These are phyloP conservation scores for Rhabdornis inornatus DNA, from an alignment of 2,113 vertebrate genomes.

Conservation along the genomic window DNA sequence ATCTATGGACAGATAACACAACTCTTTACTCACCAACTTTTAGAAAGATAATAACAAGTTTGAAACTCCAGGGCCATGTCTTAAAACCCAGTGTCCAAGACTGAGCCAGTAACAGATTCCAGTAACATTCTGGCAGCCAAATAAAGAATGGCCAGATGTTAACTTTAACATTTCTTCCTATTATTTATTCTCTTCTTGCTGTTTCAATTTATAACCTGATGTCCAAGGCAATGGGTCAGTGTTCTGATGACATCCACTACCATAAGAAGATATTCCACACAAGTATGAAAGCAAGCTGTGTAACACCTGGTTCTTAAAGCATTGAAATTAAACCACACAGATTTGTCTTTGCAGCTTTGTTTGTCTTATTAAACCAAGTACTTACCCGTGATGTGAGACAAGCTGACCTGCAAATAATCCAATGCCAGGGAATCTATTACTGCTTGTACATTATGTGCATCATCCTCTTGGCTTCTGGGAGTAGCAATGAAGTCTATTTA, in stretches of 20 bases:
- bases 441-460: constrained; percentile 91
- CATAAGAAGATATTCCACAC: not conserved
- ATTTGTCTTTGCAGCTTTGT: not conserved
- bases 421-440: constrained; percentile 94
- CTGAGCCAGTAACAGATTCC: not conserved
- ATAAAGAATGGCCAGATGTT: not conserved
- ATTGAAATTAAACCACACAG: not conserved
- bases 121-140: not conserved
- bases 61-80: not conserved
- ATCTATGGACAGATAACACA: not conserved
- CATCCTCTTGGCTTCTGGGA: constrained; percentile 84
- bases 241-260: not conserved
- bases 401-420: constrained; percentile 96
- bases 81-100: not conserved
- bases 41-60: not conserved
- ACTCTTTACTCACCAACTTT: not conserved
- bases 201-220: not conserved
- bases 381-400: constrained; percentile 94
- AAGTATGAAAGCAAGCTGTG: not conserved
- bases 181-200: not conserved
- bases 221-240: not conserved
- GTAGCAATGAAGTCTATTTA: constrained; percentile 82
- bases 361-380: not conserved
- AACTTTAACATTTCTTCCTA: not conserved
- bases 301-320: not conserved